Percentiles rank a stretch among this genome's conserved stretches.
Conservation (phyloP, 2,888 invertebrate species). For the Drosophila gaucha region DNA sequence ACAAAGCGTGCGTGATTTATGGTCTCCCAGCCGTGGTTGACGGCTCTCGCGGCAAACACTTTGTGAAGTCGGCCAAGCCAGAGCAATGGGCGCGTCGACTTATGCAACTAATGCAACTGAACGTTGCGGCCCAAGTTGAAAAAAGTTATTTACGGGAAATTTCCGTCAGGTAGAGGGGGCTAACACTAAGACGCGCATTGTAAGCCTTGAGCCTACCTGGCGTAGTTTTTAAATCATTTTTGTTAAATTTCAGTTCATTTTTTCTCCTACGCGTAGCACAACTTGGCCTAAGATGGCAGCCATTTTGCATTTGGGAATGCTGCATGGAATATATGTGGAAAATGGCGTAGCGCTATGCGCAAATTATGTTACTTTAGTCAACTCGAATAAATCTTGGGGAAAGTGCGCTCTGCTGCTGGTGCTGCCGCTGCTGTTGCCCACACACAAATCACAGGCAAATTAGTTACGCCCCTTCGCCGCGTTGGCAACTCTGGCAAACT, state of each 20-base stretch:
- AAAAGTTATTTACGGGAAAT: conserved; percentile 70
- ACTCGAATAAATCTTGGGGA: conserved; percentile 70
- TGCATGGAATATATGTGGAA: conserved; percentile 6
- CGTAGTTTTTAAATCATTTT: conserved; percentile 67
- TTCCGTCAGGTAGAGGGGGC: conserved; percentile 14
- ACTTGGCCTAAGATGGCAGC: conserved; percentile 31
- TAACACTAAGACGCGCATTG: conserved; percentile 14
- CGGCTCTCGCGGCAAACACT: conserved; percentile 32
- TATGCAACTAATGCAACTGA: conserved; percentile 72
- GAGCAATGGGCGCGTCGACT: conserved; percentile 26
- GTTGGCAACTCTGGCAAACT: conserved; percentile 44
- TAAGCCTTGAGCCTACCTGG: conserved; percentile 37
- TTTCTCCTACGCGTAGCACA: not conserved
- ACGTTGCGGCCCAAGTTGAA: conserved; percentile 36
- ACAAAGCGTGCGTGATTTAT: conserved; percentile 65
- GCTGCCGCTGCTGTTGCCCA: conserved; percentile 24
- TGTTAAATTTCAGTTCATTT: conserved; percentile 25
- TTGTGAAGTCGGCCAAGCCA: conserved; percentile 36
- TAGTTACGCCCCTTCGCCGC: conserved; percentile 46
- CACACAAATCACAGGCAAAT: conserved; percentile 72
- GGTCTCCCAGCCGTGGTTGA: conserved; percentile 23
- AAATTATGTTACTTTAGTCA: conserved; percentile 75
- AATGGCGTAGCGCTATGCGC: conserved; percentile 52
- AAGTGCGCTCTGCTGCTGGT: conserved; percentile 21
- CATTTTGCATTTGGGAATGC: conserved; percentile 49